Percentiles rank a stretch among this genome's conserved stretches.
Conservation (phyloP, 92 coral and sea anemone species). For the Muricea muricata region DNA sequence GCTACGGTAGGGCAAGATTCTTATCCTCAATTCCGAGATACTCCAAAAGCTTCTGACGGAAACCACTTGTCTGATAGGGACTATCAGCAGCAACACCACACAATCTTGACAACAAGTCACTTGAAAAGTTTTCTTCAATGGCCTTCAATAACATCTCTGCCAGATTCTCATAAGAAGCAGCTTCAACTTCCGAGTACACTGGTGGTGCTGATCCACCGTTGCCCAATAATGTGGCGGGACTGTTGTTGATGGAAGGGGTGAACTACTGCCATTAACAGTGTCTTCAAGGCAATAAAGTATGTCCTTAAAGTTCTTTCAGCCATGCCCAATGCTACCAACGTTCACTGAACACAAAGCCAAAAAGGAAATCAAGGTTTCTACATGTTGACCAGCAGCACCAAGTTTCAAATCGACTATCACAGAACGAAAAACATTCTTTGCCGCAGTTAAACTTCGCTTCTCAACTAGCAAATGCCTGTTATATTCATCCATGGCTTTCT, state of each 20-base stretch:
- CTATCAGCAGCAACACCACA: constrained; percentile 47
- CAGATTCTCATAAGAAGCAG: constrained; percentile 20
- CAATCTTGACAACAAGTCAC: constrained; percentile 18
- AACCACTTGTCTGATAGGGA: constrained; percentile 41
- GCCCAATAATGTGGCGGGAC: constrained; percentile 44
- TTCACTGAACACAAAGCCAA: constrained; percentile 32
- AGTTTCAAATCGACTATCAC: constrained; percentile 27
- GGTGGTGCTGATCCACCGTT: constrained; percentile 7
- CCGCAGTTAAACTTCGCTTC: not conserved
- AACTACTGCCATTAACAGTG: constrained; percentile 20
- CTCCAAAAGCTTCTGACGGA: constrained; percentile 27
- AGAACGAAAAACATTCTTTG: constrained; percentile 16
- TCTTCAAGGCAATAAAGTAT: constrained; percentile 28
- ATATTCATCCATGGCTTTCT: not conserved
- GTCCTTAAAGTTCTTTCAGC: constrained; percentile 38
- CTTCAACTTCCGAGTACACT: constrained; percentile 31
- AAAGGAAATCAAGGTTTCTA: constrained; percentile 40
- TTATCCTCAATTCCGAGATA: constrained; percentile 1
- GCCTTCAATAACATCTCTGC: constrained; percentile 19
- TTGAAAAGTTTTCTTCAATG: constrained; percentile 17
- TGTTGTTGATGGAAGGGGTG: constrained; percentile 18
- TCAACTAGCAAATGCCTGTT: not conserved
- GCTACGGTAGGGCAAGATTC: constrained; percentile 24
- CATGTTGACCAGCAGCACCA: constrained; percentile 14
- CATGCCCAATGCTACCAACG: constrained; percentile 33